Conservation (phyloP, 2,888 invertebrate genomes). For the Drosophila aldrichi region DNA sequence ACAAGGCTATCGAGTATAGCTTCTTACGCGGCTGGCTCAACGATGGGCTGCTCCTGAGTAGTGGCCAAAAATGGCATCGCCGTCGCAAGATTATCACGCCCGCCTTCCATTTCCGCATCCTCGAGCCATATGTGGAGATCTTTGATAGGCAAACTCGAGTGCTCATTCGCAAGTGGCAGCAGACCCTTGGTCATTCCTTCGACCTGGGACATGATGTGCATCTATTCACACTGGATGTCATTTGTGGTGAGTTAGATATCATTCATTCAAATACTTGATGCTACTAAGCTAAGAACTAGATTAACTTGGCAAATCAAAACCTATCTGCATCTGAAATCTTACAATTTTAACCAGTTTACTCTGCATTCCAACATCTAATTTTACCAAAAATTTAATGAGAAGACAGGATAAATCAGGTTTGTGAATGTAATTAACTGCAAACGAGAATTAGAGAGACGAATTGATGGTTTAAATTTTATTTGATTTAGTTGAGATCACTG, state of each 20-base stretch:
- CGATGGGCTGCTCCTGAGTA: slow-evolving; percentile 87
- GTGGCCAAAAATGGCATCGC: slow-evolving; percentile 84
- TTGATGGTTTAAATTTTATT: too few relatives aligned
- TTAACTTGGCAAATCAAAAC: too few relatives aligned
- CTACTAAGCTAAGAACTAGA: too few relatives aligned
- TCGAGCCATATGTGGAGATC: slow-evolving; percentile 90
- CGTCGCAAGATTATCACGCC: slow-evolving; percentile 91
- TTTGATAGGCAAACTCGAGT: slow-evolving; percentile 88
- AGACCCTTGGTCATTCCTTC: slow-evolving; percentile 82
- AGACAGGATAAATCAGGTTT: too few relatives aligned
- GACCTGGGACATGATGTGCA: slow-evolving; percentile 87
- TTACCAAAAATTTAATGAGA: too few relatives aligned
- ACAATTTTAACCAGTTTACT: too few relatives aligned
- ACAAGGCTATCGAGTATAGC: slow-evolving; percentile 87
- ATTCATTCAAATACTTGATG: neutral
- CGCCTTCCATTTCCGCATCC: slow-evolving; percentile 92
- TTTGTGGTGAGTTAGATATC: slow-evolving; percentile 86
- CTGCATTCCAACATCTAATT: too few relatives aligned
- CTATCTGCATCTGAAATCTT: too few relatives aligned
- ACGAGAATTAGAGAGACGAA: too few relatives aligned
- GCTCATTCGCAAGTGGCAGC: slow-evolving; percentile 82
- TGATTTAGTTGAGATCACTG: too few relatives aligned
- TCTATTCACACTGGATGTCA: slow-evolving; percentile 88
- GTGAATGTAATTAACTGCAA: too few relatives aligned
- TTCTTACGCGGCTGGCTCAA: slow-evolving; percentile 86